Percentiles rank a stretch among this genome's conserved stretches.
These are phyloP conservation scores for Lycophotia porphyrea DNA, from an alignment of 2,888 invertebrate genomes.

Conservation along the genomic window DNA sequence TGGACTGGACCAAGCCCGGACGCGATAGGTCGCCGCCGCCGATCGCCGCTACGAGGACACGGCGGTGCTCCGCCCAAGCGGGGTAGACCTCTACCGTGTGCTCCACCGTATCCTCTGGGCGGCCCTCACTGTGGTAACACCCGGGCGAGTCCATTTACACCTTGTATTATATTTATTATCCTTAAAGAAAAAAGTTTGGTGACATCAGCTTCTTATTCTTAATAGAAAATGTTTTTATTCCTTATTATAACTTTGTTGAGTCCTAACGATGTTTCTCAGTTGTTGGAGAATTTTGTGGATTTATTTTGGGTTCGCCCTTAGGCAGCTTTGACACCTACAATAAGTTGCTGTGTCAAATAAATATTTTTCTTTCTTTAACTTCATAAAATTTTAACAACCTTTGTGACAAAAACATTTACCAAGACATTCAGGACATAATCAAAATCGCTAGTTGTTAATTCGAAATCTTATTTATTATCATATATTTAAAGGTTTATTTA, in stretches of 20 bases:
- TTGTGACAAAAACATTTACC: not conserved
- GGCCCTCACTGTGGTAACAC: no score
- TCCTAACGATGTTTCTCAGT: not conserved
- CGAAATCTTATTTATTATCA: no score
- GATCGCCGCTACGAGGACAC: no score
- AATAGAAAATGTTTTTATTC: constrained; percentile 15
- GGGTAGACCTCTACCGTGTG: no score
- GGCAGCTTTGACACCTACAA: not conserved
- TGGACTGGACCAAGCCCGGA: no score
- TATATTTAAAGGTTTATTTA: no score
- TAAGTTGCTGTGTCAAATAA: not conserved
- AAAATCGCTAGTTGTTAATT: no score
- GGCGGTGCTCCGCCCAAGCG: no score
- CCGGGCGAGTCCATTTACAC: no score
- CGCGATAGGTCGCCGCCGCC: no score
- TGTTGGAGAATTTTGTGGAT: not conserved
- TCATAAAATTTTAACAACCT: not conserved
- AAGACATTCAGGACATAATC: not conserved
- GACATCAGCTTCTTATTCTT: not conserved
- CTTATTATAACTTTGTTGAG: not conserved
- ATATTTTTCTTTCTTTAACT: not conserved
- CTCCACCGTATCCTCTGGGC: no score
- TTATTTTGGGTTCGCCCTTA: not conserved
- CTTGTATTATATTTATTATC: not conserved
- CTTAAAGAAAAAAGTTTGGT: constrained; percentile 8